phyloP scores from a whole-genome alignment of 1,140 invertebrate species.

The Sipha flava region DNA sequence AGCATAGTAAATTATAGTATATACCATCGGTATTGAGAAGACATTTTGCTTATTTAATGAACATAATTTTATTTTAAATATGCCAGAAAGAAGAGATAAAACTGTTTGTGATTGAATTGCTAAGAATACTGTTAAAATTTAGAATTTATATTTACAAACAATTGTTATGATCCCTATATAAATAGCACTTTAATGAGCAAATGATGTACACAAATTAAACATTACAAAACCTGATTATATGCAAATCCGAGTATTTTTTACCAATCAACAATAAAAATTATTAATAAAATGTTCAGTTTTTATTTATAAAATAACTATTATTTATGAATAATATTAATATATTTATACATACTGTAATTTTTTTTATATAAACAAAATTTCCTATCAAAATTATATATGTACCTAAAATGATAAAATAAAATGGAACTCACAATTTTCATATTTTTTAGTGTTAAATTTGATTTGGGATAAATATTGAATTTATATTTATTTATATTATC shows the following conservation, averaged over 20 bases:
- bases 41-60: conserved; percentile 4
- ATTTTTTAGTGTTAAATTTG: neutral
- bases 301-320: neutral
- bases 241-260: neutral
- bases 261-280: neutral
- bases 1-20: neutral
- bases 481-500: neutral
- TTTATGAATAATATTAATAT: neutral
- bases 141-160: neutral
- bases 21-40: neutral
- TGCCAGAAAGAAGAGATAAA: neutral
- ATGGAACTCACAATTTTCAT: neutral
- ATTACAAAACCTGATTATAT: neutral
- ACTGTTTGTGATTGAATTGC: neutral
- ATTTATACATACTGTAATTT: neutral
- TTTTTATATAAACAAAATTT: neutral
- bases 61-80: neutral
- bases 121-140: neutral
- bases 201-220: neutral
- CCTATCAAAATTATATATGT: neutral
- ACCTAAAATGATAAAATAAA: neutral
- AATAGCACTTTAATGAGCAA: neutral
- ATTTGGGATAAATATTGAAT: neutral
- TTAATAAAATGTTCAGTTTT: neutral
- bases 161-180: neutral